Conservation (phyloP, 1,140 invertebrate species). For the Diachasmimorpha longicaudata region DNA sequence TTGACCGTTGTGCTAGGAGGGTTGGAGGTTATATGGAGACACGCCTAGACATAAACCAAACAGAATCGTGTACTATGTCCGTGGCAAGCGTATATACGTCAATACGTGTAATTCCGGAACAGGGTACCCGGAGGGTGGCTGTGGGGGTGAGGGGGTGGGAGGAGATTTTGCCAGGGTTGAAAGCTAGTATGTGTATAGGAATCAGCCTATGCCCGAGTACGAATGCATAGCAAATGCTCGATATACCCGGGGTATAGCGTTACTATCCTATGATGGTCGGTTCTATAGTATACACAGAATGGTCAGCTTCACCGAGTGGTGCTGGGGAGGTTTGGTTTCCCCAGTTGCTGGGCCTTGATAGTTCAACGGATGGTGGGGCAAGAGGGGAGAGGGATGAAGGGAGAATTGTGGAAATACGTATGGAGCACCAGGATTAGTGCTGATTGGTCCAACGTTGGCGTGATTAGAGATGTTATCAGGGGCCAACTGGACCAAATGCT, state of each 20-base stretch:
- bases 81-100: conserved; percentile 52
- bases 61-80: conserved; percentile 48
- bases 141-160: too few species aligned
- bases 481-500: conserved; percentile 51
- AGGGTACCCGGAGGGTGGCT: conserved; percentile 7
- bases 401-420: conserved; percentile 43
- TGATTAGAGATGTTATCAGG: conserved; percentile 62
- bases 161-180: background rate
- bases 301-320: conserved; percentile 31
- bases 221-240: conserved; percentile 23
- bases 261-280: conserved; percentile 22
- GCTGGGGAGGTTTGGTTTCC: background rate
- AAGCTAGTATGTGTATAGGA: conserved; percentile 24
- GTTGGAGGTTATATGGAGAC: conserved; percentile 37
- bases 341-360: background rate
- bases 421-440: conserved; percentile 58
- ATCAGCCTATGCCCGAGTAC: conserved; percentile 13
- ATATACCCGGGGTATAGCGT: conserved; percentile 10
- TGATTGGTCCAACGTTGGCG: conserved; percentile 60
- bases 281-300: conserved; percentile 25
- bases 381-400: conserved; percentile 50
- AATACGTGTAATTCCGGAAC: conserved; percentile 57
- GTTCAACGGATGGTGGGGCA: conserved; percentile 39
- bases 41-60: conserved; percentile 53
- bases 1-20: conserved; percentile 12